A percentile compares a stretch with the other conserved stretches of the same genome.
Evolutionary conservation across 2,113 vertebrate species (phyloP).

Genomic region (Pseudorasbora parva): DNA sequence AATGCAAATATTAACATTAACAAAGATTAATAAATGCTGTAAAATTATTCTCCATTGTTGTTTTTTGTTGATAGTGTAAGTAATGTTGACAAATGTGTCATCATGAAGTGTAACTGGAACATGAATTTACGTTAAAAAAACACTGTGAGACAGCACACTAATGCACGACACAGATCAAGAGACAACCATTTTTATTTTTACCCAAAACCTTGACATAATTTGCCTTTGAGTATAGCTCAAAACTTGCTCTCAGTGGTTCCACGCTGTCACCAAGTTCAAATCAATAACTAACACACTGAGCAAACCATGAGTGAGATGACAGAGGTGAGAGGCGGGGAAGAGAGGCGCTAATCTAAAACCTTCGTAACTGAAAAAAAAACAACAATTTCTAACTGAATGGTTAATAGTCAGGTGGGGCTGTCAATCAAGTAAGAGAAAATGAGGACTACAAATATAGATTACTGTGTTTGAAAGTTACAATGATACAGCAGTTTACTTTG

Average conservation of each 20-base stretch:
- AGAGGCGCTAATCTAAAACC: neutral
- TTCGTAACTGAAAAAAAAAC: too few relatives aligned
- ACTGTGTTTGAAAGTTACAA: conserved; percentile 63
- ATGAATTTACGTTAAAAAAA: too few relatives aligned
- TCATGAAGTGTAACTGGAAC: too few relatives aligned
- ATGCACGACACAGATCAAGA: conserved; percentile 11
- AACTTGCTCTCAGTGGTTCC: conserved; percentile 26
- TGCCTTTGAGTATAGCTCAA: conserved; percentile 29
- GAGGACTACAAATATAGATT: conserved; percentile 41
- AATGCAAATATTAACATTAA: neutral
- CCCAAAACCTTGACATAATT: conserved; percentile 35
- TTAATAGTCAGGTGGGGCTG: neutral
- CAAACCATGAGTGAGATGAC: conserved; percentile 19
- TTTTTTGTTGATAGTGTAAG: neutral
- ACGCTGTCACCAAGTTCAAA: conserved; percentile 44
- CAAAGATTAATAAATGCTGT: neutral
- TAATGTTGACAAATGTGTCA: too few relatives aligned
- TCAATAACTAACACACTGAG: conserved; percentile 42
- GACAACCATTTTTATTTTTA: conserved; percentile 40
- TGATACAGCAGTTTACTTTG: conserved; percentile 70
- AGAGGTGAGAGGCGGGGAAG: neutral
- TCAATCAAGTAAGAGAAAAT: neutral
- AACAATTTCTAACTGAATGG: conserved; percentile 14
- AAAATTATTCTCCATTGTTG: neutral
- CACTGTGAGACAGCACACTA: too few relatives aligned